Evolutionary conservation across 2,113 vertebrate species (phyloP), one percentile per base, ranked within the genome.

Genomic region (Laterallus jamaicensis): DNA sequence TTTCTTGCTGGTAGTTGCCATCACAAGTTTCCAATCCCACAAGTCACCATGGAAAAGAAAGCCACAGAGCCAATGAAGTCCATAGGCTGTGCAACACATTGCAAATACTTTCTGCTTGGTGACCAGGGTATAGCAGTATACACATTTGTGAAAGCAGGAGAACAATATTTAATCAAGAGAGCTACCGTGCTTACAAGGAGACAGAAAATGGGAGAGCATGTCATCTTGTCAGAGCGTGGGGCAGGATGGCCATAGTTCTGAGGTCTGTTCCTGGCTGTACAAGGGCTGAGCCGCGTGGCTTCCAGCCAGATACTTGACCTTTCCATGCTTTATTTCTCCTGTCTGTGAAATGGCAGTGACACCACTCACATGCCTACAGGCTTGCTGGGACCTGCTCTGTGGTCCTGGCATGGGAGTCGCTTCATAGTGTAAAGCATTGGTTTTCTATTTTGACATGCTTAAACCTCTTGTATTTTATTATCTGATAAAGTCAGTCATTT

Each of bases 291-390:
- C 66, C 10, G 0, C 0, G 1, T 64, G 73, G 85, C 93, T 87
- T 58, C 74, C 78, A 91, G 95, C 49, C 91, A 89, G 88, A 52
- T 70, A 44, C 73, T 89, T 97, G 95, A 96, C 96, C 96, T 96
- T 96, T 96, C 70, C 0, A 0, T 89, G 74, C 69, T 88, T 77
- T 62, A 24, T 71, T 91, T 80, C 66, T 75, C 15, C 86, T 70
- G 92, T 89, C 95, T 82, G n/a, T 40, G 89, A 75, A 71, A 89
- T 80, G 92, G 80, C 91, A 91, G 86, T 26, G 76, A 15, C 80
- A 37, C 69, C 77, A 82, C 70, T 58, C 69, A 50, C 37, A 47
- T 92, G 95, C 95, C 95, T 44, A 26, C 58, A 40, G 92, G 90
- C 93, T 87, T 76, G 44, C 35, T 44, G 50, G 50, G 79, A 79